Base-by-base conservation (phyloP, 1,140 invertebrate species). In the Drosophila sp. region DNA sequence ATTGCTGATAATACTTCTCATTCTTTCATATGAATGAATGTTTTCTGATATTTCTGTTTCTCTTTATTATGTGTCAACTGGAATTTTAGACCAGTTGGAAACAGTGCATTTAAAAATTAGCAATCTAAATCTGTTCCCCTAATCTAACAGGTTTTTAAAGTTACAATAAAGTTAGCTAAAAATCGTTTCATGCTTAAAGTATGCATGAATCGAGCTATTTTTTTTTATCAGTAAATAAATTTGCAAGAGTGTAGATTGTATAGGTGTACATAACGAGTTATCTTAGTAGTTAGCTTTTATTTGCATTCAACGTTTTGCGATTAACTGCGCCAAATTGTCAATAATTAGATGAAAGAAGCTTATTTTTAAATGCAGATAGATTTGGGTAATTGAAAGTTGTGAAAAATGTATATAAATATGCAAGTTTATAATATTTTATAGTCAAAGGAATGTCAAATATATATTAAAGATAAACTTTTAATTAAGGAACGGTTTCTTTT, bases 161-260 rank as follows among this genome's bases (percentile, higher is more conserved):
- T 46, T 58, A 50, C 46, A 50, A 29, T n/a, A 50, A 50, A 50
- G 8, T 14, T 50, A 50, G 25, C 14, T 32, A 7, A 29, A 7
- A 45, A 43, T n/a, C 45, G 21, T 21, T 46, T 46, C 0, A 6
- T 11, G 16, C 27, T 48, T 27, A 48, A 13, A 50, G n/a, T 29
- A 50, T 29, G 46, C 46, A 50, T 29, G 4, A 48, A 13, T 13
- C 27, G 27, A 50, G 14, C 9, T 48, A 29, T 38, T 38, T 38
- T 50, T 50, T 50, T 50, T 65, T 46, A 45, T 65, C 51, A 41
- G n/a, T 51, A 50, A 34, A 43, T 41, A 38, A 40, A 38, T 16
- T 21, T 25, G n/a, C 7, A 18, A 51, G 40, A 8, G 7, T 16
- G 9, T 11, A 45, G 27, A 43, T 53, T 62, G 43, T 36, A 43